Base-by-base conservation (phyloP, 2,797 vertebrate genomes). In the Bovichtus diacanthus region DNA sequence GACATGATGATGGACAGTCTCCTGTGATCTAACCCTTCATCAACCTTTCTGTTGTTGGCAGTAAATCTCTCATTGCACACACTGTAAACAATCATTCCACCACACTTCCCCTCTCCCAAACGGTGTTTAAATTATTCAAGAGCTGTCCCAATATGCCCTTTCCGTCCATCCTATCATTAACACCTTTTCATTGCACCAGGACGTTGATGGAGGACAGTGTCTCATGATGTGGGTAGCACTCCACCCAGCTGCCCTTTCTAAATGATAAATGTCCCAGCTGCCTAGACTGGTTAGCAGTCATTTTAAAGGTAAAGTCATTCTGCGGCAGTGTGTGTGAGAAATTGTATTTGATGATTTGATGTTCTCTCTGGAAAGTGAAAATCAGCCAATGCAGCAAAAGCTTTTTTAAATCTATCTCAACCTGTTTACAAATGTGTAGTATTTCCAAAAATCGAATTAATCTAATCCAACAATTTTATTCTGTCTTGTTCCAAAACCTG, bases 191-290 rank as follows among this genome's bases (percentile, higher is more conserved):
- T 85, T 2, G 9, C 55, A 29, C 59, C 0, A 1, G 46, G 54
- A 81, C 80, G 77, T 80, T 89, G 85, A 90, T 86, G 72, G 86
- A 88, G 70, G 70, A 47, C 50, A 44, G 62, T 39, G 66, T 65
- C 61, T 84, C 74, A 39, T 62, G 15, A 76, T 74, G 73, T 72
- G 56, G 51, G 39, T 51, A 76, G 78, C 64, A 70, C 60, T 84
- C 76, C 76, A 82, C 67, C 46, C 67, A 79, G 74, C 51, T 62
- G 85, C 78, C 86, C 80, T 90, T 92, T 90, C 63, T 46, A 80
- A 62, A 72, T 80, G 72, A 90, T 54, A 53, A 86, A 88, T 76
- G 13, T 43, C 66, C 34, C 38, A 21, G 21, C 36, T 50, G 27
- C 18, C 13, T 18, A 21, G 23, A 50, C 27, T 74, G 68, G 51